These are phyloP conservation scores for Centroberyx gerrardi DNA, from an alignment of 2,797 vertebrate genomes.

Conservation along the genomic window DNA sequence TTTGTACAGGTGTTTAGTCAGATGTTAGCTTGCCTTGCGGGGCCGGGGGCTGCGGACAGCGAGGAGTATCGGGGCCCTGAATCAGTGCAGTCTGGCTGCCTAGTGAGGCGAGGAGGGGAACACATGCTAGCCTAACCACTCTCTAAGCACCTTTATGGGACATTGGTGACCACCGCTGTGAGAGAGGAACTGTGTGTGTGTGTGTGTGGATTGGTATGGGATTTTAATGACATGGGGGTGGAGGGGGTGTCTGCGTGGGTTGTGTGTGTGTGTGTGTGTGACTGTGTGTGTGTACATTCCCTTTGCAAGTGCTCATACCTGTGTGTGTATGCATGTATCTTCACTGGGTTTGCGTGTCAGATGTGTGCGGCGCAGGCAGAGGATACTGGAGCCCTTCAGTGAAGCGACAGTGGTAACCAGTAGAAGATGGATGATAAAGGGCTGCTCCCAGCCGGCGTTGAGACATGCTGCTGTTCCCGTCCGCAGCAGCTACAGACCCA, in stretches of 20 bases:
- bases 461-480: slow-evolving; percentile 68
- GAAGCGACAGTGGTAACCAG: slow-evolving; percentile 65
- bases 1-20: slow-evolving; percentile 77
- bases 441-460: slow-evolving; percentile 61
- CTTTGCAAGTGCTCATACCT: neutral
- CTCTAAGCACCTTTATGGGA: slow-evolving; percentile 68
- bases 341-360: slow-evolving; percentile 32
- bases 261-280: neutral
- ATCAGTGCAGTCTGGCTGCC: slow-evolving; percentile 64
- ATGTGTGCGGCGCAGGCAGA: slow-evolving; percentile 39
- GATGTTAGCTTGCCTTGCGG: slow-evolving; percentile 63
- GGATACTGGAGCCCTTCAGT: slow-evolving; percentile 39
- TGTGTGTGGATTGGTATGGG: slow-evolving; percentile 12
- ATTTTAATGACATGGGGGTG: slow-evolving; percentile 42
- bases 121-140: slow-evolving; percentile 64
- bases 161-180: slow-evolving; percentile 60
- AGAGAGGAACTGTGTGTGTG: slow-evolving; percentile 24
- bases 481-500: slow-evolving; percentile 75
- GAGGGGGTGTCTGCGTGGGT: neutral
- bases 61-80: slow-evolving; percentile 45
- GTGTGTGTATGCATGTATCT: slow-evolving; percentile 14
- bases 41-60: slow-evolving; percentile 38
- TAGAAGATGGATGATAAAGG: slow-evolving; percentile 65
- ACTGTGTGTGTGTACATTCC: neutral
- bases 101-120: slow-evolving; percentile 70